Conservation (phyloP, 2,797 vertebrate species). For the Synanceia verrucosa region DNA sequence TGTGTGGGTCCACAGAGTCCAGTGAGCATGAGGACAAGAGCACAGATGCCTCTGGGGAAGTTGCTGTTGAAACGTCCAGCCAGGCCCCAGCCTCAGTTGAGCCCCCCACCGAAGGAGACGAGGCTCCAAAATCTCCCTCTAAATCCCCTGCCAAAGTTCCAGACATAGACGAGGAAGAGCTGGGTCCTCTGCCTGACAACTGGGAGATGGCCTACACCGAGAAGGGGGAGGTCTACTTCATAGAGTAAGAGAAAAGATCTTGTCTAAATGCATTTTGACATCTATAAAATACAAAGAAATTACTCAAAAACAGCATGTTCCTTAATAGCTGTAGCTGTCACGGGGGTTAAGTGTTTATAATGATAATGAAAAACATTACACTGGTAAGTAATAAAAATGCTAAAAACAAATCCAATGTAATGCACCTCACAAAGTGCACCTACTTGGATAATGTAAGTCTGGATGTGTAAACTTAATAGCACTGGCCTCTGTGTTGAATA, state of each 20-base stretch:
- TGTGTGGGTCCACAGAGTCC: conserved; percentile 85
- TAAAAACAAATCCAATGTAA: conserved; percentile 18
- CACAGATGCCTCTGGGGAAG: conserved; percentile 92
- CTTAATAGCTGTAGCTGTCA: not conserved
- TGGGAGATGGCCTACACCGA: conserved; percentile 99
- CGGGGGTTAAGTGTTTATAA: not conserved
- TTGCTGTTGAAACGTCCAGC: conserved; percentile 84
- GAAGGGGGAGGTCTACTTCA: conserved; percentile 99
- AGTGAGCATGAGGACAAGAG: conserved; percentile 98
- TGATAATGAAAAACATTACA: not conserved
- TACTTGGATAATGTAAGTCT: conserved; percentile 27
- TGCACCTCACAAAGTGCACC: not conserved
- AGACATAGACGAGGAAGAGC: conserved; percentile 89
- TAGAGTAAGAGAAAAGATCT: conserved; percentile 84
- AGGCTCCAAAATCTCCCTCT: conserved; percentile 86
- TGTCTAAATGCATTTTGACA: not conserved
- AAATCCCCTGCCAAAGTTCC: conserved; percentile 82
- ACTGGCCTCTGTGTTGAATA: conserved; percentile 49
- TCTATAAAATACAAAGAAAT: not conserved
- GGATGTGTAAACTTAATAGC: conserved; percentile 36
- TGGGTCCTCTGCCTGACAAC: conserved; percentile 95
- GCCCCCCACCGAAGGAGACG: conserved; percentile 87
- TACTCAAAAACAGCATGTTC: not conserved
- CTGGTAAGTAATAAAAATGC: not conserved
- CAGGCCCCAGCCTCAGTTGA: conserved; percentile 86